These are phyloP conservation scores for Kradibia gibbosae DNA, from an alignment of 1,140 invertebrate genomes.

Conservation along the genomic window DNA sequence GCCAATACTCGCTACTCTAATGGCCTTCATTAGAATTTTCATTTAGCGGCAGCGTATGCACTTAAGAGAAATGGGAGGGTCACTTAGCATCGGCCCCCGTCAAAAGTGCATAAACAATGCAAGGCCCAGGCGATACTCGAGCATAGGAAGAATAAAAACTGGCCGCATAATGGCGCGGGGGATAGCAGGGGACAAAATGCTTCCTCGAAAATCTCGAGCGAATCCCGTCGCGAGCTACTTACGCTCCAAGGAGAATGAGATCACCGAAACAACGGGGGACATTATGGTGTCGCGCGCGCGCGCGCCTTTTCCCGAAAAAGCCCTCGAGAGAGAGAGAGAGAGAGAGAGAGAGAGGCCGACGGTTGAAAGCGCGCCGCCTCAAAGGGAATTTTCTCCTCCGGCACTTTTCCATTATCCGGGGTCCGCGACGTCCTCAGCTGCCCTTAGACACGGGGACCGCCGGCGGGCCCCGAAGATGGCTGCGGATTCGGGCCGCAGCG, in stretches of 20 bases:
- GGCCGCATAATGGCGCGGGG: background rate
- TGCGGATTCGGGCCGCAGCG: too few species aligned
- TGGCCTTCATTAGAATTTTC: too few species aligned
- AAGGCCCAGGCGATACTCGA: background rate
- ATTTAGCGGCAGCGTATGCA: too few species aligned
- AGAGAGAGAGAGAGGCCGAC: too few species aligned
- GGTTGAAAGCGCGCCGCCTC: conserved; percentile 7
- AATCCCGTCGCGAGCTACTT: background rate
- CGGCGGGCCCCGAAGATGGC: background rate
- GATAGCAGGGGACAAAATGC: background rate
- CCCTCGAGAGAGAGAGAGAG: too few species aligned
- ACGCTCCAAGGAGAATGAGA: background rate
- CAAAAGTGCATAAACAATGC: background rate
- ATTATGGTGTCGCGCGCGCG: conserved; percentile 6
- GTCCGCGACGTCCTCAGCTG: background rate
- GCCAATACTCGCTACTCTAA: too few species aligned
- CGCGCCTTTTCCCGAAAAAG: conserved; percentile 26
- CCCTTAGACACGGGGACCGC: background rate
- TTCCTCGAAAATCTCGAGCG: background rate
- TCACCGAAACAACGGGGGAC: background rate
- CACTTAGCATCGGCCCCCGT: too few species aligned
- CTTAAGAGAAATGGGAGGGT: too few species aligned
- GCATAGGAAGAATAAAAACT: background rate
- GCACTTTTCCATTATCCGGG: conserved; percentile 29
- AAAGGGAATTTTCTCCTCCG: conserved; percentile 38